Conservation (phyloP, 2,888 invertebrate species). For the Emesis russula region DNA sequence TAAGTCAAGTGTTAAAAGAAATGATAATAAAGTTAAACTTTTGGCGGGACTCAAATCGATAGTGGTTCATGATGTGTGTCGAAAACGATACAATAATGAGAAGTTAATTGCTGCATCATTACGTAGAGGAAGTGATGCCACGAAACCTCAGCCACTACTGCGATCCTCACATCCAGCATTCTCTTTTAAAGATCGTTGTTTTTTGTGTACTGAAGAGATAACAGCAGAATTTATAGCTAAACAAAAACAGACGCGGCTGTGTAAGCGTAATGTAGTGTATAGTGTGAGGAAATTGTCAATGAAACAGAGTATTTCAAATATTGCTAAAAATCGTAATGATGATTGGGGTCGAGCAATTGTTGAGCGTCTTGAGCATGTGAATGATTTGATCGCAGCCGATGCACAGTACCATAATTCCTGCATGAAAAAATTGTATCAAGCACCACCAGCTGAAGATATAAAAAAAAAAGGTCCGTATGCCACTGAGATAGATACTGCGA, state of each 20-base stretch:
- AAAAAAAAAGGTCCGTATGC: slow-evolving; percentile 7
- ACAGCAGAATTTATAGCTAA: slow-evolving; percentile 7
- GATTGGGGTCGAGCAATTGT: slow-evolving; percentile 15
- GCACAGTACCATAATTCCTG: slow-evolving; percentile 11
- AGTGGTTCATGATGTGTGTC: slow-evolving; percentile 20
- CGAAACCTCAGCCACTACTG: slow-evolving; percentile 11
- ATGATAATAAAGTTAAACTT: slow-evolving; percentile 30
- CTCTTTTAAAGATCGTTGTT: slow-evolving; percentile 8
- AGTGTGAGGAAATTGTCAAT: slow-evolving; percentile 15
- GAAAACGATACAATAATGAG: slow-evolving; percentile 6
- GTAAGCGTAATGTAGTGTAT: slow-evolving; percentile 8
- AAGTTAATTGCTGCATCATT: neutral
- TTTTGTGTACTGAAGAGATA: slow-evolving; percentile 9
- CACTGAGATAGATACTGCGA: neutral
- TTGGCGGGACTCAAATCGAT: slow-evolving; percentile 25
- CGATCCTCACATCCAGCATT: neutral
- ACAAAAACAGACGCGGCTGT: slow-evolving; percentile 17
- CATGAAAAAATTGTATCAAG: slow-evolving; percentile 14
- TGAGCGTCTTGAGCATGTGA: slow-evolving; percentile 12
- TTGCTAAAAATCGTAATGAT: slow-evolving; percentile 15
- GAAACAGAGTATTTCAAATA: slow-evolving; percentile 11
- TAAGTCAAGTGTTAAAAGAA: slow-evolving; percentile 28
- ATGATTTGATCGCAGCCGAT: slow-evolving; percentile 12
- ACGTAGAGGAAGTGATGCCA: neutral
- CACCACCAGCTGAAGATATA: neutral